Evolutionary conservation across 2,797 vertebrate species (phyloP).

Genomic region (Trachops cirrhosus): DNA sequence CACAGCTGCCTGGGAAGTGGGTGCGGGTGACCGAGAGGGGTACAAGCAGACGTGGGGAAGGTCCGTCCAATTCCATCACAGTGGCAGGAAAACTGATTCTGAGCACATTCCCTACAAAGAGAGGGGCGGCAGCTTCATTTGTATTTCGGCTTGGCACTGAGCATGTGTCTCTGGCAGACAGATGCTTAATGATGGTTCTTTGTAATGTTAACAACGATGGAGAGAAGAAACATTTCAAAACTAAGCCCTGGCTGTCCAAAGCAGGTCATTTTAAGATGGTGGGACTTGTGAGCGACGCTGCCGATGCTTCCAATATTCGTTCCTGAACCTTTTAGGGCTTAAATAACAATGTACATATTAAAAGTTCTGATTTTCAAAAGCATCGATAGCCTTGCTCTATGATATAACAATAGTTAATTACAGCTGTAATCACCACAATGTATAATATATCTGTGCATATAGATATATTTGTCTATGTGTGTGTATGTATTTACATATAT

Average conservation of each 20-base stretch:
- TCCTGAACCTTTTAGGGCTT: not conserved
- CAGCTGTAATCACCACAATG: not conserved
- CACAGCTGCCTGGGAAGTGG: conserved; percentile 66
- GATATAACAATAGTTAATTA: not conserved
- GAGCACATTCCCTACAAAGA: conserved; percentile 37
- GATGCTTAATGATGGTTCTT: conserved; percentile 65
- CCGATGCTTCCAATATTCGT: not conserved
- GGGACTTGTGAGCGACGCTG: not conserved
- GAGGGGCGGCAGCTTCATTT: conserved; percentile 28
- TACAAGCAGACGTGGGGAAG: not conserved
- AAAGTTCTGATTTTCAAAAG: not conserved
- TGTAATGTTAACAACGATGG: conserved; percentile 30
- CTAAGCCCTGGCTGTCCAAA: not conserved
- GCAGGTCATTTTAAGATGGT: conserved; percentile 30
- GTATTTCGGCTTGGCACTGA: conserved; percentile 13
- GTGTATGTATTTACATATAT: not conserved
- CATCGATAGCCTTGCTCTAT: not conserved
- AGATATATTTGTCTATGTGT: too few species aligned
- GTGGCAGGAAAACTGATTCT: conserved; percentile 49
- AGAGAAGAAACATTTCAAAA: not conserved
- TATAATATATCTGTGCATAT: not conserved
- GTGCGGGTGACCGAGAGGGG: conserved; percentile 4
- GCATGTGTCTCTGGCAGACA: conserved; percentile 7
- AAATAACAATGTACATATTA: not conserved
- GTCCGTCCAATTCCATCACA: conserved; percentile 42